Evolutionary conservation across 2,113 vertebrate genomes (phyloP).

Genomic region (Paralichthys olivaceus): DNA sequence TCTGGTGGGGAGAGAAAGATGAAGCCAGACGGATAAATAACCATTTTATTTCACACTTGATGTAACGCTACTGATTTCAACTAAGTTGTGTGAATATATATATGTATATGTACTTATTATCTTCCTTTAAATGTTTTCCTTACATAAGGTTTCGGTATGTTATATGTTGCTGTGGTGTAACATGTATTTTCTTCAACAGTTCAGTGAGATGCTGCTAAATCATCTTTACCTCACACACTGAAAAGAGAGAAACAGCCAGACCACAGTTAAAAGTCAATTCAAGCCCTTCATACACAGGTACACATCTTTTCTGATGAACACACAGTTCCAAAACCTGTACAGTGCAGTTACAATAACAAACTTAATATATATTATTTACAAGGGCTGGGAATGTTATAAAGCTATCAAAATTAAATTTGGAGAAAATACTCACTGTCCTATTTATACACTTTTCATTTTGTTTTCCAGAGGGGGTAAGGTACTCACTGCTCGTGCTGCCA

Average conservation of each 20-base stretch:
- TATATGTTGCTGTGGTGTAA: not conserved
- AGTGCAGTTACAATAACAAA: no score
- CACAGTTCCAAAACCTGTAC: not conserved
- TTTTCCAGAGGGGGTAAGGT: not conserved
- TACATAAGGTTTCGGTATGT: not conserved
- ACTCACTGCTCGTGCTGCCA: constrained; percentile 92
- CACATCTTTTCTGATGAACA: not conserved
- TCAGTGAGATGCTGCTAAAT: not conserved
- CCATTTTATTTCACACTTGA: not conserved
- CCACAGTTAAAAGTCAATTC: not conserved
- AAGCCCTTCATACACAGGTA: no score
- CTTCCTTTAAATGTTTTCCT: not conserved
- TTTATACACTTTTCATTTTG: not conserved
- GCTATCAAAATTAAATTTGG: no score
- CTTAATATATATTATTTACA: not conserved
- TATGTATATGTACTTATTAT: not conserved
- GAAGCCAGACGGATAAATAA: not conserved
- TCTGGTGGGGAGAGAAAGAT: constrained; percentile 49
- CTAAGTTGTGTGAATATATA: not conserved
- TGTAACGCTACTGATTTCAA: not conserved
- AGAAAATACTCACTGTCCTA: not conserved
- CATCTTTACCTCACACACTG: no score
- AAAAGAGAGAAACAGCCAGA: not conserved
- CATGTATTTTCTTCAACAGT: not conserved
- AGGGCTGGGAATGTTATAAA: not conserved